phyloP scores from a whole-genome alignment of 64 coral and sea anemone genomes.

The Astreopora myriophthalma region DNA sequence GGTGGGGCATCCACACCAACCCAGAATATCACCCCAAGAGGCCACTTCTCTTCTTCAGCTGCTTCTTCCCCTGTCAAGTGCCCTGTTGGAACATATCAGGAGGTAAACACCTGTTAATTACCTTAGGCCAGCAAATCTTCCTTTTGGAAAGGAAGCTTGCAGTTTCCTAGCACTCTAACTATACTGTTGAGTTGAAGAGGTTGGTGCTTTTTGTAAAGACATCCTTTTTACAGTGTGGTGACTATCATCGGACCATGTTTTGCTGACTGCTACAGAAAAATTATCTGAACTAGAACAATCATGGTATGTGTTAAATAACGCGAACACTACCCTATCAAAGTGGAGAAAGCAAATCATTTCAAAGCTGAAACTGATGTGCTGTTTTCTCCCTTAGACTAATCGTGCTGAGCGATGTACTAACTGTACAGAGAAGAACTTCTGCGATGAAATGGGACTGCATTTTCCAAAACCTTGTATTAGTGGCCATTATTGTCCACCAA shows the following conservation, averaged over 20 bases:
- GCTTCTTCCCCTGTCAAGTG: conserved; percentile 60
- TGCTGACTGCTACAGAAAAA: not conserved
- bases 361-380: not conserved
- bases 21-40: conserved; percentile 72
- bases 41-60: conserved; percentile 78
- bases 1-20: conserved; percentile 81
- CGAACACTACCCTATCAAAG: no score
- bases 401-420: conserved; percentile 74
- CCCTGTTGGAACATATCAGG: conserved; percentile 93
- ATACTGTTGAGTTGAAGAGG: not conserved
- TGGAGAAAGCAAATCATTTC: no score
- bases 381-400: conserved; percentile 68
- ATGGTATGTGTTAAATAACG: no score
- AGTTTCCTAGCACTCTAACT: not conserved
- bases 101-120: conserved; percentile 43
- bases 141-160: not conserved
- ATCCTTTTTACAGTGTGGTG: no score
- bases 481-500: conserved; percentile 87
- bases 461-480: conserved; percentile 60
- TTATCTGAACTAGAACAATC: no score
- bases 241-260: no score
- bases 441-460: conserved; percentile 83
- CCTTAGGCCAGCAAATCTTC: not conserved
- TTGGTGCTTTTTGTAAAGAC: not conserved
- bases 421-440: conserved; percentile 86